Evolutionary conservation across 2,888 invertebrate species (phyloP), one percentile per base, ranked within the genome.

Genomic region (Limnephilus lunatus): DNA sequence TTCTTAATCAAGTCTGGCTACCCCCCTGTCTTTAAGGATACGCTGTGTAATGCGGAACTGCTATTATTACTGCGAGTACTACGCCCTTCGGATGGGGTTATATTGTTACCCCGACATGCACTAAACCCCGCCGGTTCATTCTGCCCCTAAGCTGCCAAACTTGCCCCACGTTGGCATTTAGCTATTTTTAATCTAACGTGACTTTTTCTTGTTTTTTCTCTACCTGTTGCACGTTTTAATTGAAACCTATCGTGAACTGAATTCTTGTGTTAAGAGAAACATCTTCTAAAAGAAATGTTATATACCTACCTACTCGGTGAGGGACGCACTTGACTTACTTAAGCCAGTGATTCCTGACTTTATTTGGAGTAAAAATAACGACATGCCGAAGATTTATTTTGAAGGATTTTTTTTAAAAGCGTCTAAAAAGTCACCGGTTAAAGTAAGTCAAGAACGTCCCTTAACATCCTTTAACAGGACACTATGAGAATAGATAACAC

Each of bases 1-100:
- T 86, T 86, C 44, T 86, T 86, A 86, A 86, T 86, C 86, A 86
- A 86, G 86, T 44, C 44, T 14, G 25, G 48, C 68, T n/a, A 68
- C 68, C 68, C 68, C 68, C 68, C 68, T 68, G 48, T 44, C 83
- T 83, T 35, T 68, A 68, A 32, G 83, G 83, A 32, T 32, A 31
- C 86, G 48, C 44, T 30, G 11, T 11, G 39, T 86, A 86, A 19
- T 44, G 86, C 48, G 39, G 15, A 86, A 86, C 86, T 86, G 9
- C 86, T 44, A 25, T 68, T 68, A 68, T 68, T 68, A 68, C 19
- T 53, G 3, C 7, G 68, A n/a, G 68, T 68, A 68, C 68, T 68
- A 68, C 68, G 68, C 68, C 68, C 25, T 68, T 25, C 25, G 1
- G 7, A 7, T 9, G 68, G 68, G 68, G 19, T 53, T 68, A 68